These are phyloP conservation scores for Leptinotarsa juncta DNA, from an alignment of 2,888 invertebrate genomes.

Conservation along the genomic window DNA sequence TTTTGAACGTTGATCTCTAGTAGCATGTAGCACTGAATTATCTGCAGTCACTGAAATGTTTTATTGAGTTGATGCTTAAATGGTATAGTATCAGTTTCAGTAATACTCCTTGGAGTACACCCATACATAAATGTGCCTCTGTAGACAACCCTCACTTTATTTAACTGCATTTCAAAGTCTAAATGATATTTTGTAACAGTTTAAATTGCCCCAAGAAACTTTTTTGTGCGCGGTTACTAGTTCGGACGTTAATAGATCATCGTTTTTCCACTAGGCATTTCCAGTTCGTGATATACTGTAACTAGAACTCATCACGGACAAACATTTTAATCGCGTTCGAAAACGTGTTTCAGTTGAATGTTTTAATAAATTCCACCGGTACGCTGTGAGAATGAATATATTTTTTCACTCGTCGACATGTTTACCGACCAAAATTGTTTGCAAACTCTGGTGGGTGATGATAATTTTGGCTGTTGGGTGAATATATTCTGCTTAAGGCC, in stretches of 20 bases:
- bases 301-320: conserved; percentile 8
- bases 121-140: too few relatives aligned
- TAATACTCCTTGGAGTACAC: too few relatives aligned
- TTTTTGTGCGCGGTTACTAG: background rate
- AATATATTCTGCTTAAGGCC: background rate
- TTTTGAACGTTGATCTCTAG: too few relatives aligned
- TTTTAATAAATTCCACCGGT: conserved; percentile 3
- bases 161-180: too few relatives aligned
- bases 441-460: conserved; percentile 3
- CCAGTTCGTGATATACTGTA: background rate
- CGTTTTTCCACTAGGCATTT: background rate
- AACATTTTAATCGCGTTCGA: conserved; percentile 1
- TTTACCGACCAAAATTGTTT: conserved; percentile 12
- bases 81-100: too few relatives aligned
- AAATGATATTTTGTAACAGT: too few relatives aligned
- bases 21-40: too few relatives aligned
- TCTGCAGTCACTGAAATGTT: too few relatives aligned
- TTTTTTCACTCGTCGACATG: conserved; percentile 16
- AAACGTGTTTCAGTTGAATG: conserved; percentile 18
- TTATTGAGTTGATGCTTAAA: too few relatives aligned
- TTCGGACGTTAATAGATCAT: background rate
- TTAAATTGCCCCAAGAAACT: background rate
- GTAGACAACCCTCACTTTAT: too few relatives aligned
- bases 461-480: conserved; percentile 12
- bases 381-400: background rate